Evolutionary conservation across 1,140 invertebrate species (phyloP).

Genomic region (Periplaneta americana): DNA sequence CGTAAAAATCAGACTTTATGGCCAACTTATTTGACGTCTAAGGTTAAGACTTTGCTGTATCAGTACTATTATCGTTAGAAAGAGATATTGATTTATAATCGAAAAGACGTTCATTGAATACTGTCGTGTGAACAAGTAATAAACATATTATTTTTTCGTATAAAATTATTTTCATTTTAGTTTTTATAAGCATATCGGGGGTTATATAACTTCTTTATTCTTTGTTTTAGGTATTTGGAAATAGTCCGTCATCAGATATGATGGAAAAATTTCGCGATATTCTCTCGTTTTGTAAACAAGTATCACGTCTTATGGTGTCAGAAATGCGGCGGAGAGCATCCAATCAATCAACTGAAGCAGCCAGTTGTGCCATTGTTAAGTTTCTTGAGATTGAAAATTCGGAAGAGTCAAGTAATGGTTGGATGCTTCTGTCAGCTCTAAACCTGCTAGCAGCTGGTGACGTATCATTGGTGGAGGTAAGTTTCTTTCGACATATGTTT

Average conservation of each 20-base stretch:
- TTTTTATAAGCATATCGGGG: neutral
- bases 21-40: too few relatives aligned
- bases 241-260: constrained; percentile 85
- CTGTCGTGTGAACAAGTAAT: too few relatives aligned
- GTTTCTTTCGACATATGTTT: too few relatives aligned
- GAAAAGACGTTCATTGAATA: too few relatives aligned
- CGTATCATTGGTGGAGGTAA: constrained; percentile 61
- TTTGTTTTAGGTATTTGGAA: constrained; percentile 74
- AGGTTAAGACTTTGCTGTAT: too few relatives aligned
- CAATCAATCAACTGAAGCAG: constrained; percentile 92
- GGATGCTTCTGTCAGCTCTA: constrained; percentile 89
- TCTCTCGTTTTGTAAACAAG: constrained; percentile 87
- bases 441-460: constrained; percentile 87
- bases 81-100: too few relatives aligned
- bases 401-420: constrained; percentile 91
- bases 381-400: constrained; percentile 91
- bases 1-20: too few relatives aligned
- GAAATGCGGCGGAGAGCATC: constrained; percentile 90
- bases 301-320: constrained; percentile 90
- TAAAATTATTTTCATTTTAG: neutral
- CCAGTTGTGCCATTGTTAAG: constrained; percentile 92
- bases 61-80: too few relatives aligned
- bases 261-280: constrained; percentile 94
- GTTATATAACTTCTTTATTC: constrained; percentile 5
- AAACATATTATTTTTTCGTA: too few relatives aligned